These are phyloP conservation scores for Andrena chrysosceles DNA, from an alignment of 2,888 invertebrate species.

Conservation along the genomic window DNA sequence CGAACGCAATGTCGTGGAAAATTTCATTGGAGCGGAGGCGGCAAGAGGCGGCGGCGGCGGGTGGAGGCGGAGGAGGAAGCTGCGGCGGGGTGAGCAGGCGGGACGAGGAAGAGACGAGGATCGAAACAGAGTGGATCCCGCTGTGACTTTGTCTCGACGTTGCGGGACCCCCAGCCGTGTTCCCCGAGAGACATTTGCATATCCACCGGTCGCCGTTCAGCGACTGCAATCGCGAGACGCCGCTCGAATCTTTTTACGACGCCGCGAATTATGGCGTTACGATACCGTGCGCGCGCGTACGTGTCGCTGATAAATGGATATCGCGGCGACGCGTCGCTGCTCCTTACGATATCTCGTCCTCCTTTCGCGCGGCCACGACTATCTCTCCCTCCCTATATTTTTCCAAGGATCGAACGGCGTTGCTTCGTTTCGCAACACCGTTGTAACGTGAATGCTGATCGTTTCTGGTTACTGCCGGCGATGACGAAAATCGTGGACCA, in stretches of 20 bases:
- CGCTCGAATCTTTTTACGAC: constrained; percentile 67
- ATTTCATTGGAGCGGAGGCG: constrained; percentile 83
- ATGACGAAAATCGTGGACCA: not conserved
- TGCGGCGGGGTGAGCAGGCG: not conserved
- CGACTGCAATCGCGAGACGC: constrained; percentile 58
- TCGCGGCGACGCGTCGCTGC: constrained; percentile 50
- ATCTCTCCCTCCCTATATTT: constrained; percentile 16
- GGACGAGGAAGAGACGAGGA: constrained; percentile 53
- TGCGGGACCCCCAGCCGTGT: constrained; percentile 73
- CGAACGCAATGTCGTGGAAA: constrained; percentile 86
- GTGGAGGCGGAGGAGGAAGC: constrained; percentile 12
- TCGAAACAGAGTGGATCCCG: constrained; percentile 75
- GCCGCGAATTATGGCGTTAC: constrained; percentile 65
- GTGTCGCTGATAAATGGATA: constrained; percentile 53
- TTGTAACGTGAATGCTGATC: constrained; percentile 24
- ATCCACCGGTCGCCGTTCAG: constrained; percentile 71
- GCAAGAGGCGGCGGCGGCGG: constrained; percentile 5
- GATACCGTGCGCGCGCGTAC: constrained; percentile 46
- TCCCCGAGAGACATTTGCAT: constrained; percentile 76
- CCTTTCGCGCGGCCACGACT: constrained; percentile 34
- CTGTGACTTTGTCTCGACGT: constrained; percentile 83
- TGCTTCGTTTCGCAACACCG: constrained; percentile 14
- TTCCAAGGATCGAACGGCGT: constrained; percentile 24
- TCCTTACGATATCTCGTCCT: constrained; percentile 51
- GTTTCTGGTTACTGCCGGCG: not conserved